Evolutionary conservation across 2,113 vertebrate genomes (phyloP), one percentile per base, ranked within the genome.

Genomic region (Balaeniceps rex): DNA sequence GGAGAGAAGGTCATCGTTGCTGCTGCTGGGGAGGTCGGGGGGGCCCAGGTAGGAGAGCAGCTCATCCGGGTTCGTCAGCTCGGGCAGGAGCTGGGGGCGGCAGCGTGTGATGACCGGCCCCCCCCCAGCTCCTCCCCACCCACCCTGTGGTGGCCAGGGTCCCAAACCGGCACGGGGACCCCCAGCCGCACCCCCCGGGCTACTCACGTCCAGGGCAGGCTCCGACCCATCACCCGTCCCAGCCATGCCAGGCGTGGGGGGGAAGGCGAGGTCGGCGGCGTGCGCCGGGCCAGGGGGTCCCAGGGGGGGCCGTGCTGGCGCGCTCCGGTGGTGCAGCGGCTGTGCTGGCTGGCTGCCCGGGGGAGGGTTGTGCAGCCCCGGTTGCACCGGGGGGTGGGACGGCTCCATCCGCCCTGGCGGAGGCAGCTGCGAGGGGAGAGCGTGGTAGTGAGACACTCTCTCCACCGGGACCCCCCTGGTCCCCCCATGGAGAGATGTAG

Each of bases 61-160:
- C 98, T 99, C 99, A 1, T 99, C 99, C 0, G 99, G 99, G 96
- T 99, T 99, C 60, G 99, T 99, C 98, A 99, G 98, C 95, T 99
- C 99, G 4, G 99, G 99, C 88, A 99, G 99, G 69, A 99, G 98
- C 99, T 99, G 91, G n/a, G 75, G 91, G 72, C 5, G 0, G 58
- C 63, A 90, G 66, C 7, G 11, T n/a, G 51, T 84, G 63, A 94
- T 18, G 10, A 80, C 57, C 15, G 2, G 42, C 15, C 46, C 57
- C n/a, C 38, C 24, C 1, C 2, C 58, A 44, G 55, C 68, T 54
- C 29, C 51, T 51, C 28, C 44, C 64, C 68, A 29, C 17, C 51
- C 51, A 28, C 36, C 34, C 29, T 3, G 7, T 6, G 10, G 57
- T 33, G 12, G 64, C 34, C 1, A 16, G 34, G 38, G 60, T 54